Evolutionary conservation across 2,113 vertebrate species (phyloP).

Genomic region (Ochotona princeps): DNA sequence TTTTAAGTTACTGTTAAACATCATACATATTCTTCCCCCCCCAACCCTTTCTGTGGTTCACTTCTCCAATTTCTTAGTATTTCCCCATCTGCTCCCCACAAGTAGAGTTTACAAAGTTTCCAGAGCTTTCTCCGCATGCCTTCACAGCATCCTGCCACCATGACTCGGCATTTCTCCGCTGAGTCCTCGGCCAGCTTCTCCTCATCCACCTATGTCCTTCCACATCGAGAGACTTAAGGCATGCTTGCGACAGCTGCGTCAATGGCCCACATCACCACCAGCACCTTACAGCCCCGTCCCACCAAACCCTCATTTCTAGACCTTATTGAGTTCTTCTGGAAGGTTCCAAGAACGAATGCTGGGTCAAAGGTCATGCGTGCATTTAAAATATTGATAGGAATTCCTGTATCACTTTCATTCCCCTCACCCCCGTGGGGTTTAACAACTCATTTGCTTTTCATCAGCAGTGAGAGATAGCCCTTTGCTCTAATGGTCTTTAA

Average conservation of each 20-base stretch:
- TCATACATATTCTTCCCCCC: not conserved
- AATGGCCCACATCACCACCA: not conserved
- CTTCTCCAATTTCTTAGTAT: not conserved
- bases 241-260: not conserved
- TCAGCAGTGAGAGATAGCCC: rapidly evolving
- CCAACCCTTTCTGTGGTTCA: not conserved
- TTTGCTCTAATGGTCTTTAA: not conserved
- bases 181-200: no score
- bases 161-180: no score
- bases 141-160: no score
- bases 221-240: rapidly evolving
- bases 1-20: not conserved
- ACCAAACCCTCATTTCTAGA: no score
- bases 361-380: not conserved
- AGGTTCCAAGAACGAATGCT: not conserved
- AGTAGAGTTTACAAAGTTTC: not conserved
- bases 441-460: not conserved
- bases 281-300: no score
- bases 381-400: not conserved
- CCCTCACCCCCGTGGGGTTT: not conserved
- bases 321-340: not conserved
- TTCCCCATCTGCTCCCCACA: not conserved
- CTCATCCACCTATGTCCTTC: no score
- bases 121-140: not conserved
- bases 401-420: not conserved